These are phyloP conservation scores for Sthenelais limicola DNA, from an alignment of 2,888 invertebrate species.

Conservation along the genomic window DNA sequence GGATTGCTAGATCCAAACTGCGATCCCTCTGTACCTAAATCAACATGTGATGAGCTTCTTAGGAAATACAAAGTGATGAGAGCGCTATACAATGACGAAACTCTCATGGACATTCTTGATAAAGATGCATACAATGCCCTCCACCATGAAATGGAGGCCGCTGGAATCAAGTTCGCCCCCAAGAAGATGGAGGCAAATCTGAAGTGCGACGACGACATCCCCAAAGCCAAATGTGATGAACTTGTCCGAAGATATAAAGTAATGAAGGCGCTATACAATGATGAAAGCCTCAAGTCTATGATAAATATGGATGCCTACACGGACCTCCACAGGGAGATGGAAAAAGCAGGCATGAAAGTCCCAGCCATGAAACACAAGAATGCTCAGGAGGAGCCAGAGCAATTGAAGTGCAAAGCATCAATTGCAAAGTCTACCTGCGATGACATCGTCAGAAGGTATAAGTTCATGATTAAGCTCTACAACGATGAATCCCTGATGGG, in stretches of 20 bases:
- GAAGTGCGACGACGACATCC: neutral
- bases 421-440: constrained; percentile 9
- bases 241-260: constrained; percentile 1
- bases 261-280: constrained; percentile 8
- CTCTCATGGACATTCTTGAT: neutral
- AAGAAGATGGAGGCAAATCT: neutral
- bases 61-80: constrained; percentile 1
- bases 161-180: neutral
- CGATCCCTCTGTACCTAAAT: neutral
- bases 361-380: no score
- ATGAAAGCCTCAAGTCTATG: constrained; percentile 8
- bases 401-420: no score
- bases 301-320: constrained; percentile 17
- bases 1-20: no score
- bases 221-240: constrained; percentile 20
- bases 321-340: constrained; percentile 1
- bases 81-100: neutral
- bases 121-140: neutral
- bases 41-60: neutral
- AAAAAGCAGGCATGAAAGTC: neutral
- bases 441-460: neutral
- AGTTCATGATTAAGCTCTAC: constrained; percentile 1
- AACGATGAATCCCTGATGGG: neutral
- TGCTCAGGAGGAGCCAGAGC: no score
- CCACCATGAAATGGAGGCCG: constrained; percentile 2